Evolutionary conservation across 2,797 vertebrate species (phyloP), one percentile per base, ranked within the genome.

Genomic region (Periparus ater): DNA sequence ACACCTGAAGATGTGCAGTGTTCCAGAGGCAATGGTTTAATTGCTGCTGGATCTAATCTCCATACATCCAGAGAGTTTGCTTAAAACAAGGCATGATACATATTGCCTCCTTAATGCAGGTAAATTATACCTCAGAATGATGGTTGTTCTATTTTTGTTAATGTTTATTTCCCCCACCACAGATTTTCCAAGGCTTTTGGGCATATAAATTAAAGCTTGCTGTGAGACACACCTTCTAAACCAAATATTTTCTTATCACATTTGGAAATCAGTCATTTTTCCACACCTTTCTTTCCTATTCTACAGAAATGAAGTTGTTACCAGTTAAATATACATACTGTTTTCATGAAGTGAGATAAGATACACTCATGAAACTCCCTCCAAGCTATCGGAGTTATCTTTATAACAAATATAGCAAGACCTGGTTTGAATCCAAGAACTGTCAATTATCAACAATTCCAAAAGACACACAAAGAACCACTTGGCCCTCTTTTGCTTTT

Each of bases 161-260:
- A 36, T 29, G 13, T 38, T 83, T 82, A 4, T 21, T 36, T 34
- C 2, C 38, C 11, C 20, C 3, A 27, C 15, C 9, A 6, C 15
- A 70, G 8, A 7, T 63, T 84, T 84, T 68, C n/a, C 21, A 72
- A 62, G 36, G 25, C 18, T 48, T 95, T 80, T 21, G 17, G 22
- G 15, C 22, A 38, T 19, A 45, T 70, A 84, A 89, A 85, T 87
- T 84, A 50, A 81, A 79, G 48, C 51, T 86, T 88, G 17, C 38
- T 88, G 62, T 86, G 84, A 95, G 84, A 55, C 71, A 76, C 83
- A 66, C 27, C 57, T 95, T 86, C 36, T 78, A 82, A 91, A 66
- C 8, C 11, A 82, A 93, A 48, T 61, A 54, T 87, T 85, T 90
- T 88, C 38, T 68, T 89, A 87, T 67, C 74, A 2, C 8, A 29